Conservation (phyloP, 2,888 invertebrate genomes). For the Noctua fimbriata region DNA sequence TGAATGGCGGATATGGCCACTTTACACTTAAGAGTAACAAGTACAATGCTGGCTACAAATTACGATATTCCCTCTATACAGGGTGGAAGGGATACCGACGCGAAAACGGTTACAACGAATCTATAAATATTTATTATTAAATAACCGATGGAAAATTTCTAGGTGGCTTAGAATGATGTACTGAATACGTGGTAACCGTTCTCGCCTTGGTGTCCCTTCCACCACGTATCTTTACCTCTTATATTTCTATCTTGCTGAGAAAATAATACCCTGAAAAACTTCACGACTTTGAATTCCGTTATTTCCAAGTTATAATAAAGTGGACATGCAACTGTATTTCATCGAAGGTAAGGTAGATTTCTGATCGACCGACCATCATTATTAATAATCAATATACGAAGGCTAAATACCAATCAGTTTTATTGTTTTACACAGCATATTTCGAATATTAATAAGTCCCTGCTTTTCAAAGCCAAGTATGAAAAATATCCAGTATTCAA, state of each 20-base stretch:
- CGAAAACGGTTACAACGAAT: too few relatives aligned
- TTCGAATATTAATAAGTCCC: not conserved
- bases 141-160: too few relatives aligned
- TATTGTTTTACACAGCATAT: not conserved
- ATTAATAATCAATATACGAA: not conserved
- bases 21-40: too few relatives aligned
- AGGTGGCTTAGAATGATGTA: too few relatives aligned
- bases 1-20: conserved; percentile 3
- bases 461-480: not conserved
- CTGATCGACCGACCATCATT: not conserved
- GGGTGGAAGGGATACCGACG: too few relatives aligned
- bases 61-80: not conserved
- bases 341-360: not conserved
- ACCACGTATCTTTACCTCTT: too few relatives aligned
- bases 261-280: not conserved
- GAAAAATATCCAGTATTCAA: not conserved
- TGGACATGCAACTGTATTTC: not conserved
- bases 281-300: conserved; percentile 32
- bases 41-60: not conserved
- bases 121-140: too few relatives aligned
- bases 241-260: not conserved
- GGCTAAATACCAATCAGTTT: not conserved
- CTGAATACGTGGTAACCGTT: too few relatives aligned
- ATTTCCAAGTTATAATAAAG: not conserved
- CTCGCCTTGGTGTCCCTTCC: too few relatives aligned